Evolutionary conservation across 2,797 vertebrate species (phyloP).

Genomic region (Monodelphis domestica): DNA sequence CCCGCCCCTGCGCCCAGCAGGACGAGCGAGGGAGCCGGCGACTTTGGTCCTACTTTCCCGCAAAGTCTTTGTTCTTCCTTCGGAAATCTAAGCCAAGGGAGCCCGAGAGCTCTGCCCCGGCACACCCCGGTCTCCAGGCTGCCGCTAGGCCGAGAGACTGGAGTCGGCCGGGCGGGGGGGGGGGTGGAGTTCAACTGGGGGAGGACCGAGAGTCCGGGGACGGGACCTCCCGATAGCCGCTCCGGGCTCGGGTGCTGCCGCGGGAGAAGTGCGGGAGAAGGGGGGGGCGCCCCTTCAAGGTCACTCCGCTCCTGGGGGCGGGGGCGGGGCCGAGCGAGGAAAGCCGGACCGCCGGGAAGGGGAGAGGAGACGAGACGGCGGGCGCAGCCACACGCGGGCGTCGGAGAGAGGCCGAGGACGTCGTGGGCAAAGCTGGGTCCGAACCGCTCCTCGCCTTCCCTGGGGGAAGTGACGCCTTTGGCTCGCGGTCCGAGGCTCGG

Average conservation of each 20-base stretch:
- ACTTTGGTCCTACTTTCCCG: neutral
- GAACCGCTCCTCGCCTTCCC: neutral
- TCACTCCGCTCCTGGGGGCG: neutral
- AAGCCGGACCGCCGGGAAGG: too few relatives aligned
- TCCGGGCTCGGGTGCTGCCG: too few relatives aligned
- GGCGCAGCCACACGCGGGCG: neutral
- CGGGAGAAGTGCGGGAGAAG: too few relatives aligned
- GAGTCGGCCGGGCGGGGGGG: too few relatives aligned
- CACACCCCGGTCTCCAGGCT: too few relatives aligned
- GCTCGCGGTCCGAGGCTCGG: neutral
- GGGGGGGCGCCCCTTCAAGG: neutral
- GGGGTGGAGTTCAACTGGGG: neutral
- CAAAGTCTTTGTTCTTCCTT: neutral
- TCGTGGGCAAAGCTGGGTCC: neutral
- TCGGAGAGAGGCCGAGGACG: neutral
- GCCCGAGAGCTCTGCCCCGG: too few relatives aligned
- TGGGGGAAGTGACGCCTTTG: neutral
- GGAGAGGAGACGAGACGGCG: neutral
- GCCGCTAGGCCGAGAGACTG: too few relatives aligned
- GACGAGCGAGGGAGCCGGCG: neutral
- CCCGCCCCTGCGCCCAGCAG: neutral
- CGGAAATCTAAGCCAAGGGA: rapidly evolving
- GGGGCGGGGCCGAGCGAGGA: too few relatives aligned
- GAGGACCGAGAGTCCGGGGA: neutral
- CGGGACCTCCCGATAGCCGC: neutral